Evolutionary conservation across 1,140 invertebrate species (phyloP).

Genomic region (Archivesica marissinica): DNA sequence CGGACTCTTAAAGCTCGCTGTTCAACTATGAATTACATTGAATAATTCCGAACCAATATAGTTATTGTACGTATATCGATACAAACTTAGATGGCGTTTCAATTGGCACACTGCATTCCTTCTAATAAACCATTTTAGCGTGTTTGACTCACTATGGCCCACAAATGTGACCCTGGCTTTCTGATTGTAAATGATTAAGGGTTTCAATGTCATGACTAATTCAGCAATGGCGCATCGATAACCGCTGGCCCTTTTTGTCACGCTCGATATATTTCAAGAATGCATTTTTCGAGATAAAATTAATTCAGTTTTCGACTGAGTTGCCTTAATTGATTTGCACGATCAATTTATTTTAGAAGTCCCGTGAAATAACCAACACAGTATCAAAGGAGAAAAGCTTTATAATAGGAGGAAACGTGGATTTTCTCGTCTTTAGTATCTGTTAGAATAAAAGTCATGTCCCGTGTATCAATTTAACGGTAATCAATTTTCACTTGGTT

Average conservation of each 20-base stretch:
- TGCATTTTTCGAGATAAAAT: neutral
- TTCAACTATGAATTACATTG: constrained; percentile 13
- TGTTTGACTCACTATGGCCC: neutral
- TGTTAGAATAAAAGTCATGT: too few relatives aligned
- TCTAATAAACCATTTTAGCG: neutral
- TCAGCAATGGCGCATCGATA: neutral
- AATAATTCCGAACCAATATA: constrained; percentile 20
- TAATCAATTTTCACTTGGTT: too few relatives aligned
- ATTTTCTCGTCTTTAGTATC: too few relatives aligned
- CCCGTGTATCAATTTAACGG: too few relatives aligned
- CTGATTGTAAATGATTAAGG: constrained; percentile 17
- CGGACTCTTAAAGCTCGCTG: neutral
- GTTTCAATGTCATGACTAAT: constrained; percentile 29
- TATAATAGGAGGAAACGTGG: too few relatives aligned
- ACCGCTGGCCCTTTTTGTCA: neutral
- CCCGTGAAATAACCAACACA: neutral
- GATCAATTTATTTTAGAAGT: neutral
- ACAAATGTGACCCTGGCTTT: neutral
- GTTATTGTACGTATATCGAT: neutral
- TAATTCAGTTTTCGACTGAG: neutral
- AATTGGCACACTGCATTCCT: neutral
- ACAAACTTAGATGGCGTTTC: neutral
- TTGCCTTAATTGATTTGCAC: neutral
- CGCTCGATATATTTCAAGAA: constrained; percentile 4
- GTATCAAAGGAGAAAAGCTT: too few relatives aligned